Evolutionary conservation across 2,888 invertebrate genomes (phyloP).

Genomic region (Disparrhopalites patrizii): DNA sequence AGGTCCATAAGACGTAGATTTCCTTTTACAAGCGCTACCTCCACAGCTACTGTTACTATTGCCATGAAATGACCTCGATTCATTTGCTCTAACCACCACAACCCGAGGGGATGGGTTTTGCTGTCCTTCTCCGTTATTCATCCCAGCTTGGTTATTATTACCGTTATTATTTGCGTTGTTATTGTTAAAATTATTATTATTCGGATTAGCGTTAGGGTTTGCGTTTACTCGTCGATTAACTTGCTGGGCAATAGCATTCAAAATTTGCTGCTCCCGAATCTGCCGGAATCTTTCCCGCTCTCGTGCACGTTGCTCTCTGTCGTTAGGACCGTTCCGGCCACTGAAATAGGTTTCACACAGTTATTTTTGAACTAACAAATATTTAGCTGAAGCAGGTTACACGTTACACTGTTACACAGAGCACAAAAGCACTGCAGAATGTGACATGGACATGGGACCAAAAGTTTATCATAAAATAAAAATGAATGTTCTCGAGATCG

Average conservation of each 20-base stretch:
- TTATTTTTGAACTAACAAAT: no score
- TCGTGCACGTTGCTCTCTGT: slow-evolving; percentile 32
- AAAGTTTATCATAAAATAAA: no score
- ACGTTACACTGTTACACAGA: no score
- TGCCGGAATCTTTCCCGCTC: slow-evolving; percentile 29
- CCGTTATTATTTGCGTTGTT: background rate
- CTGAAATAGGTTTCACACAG: background rate
- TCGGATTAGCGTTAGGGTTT: background rate
- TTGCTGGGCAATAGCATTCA: slow-evolving; percentile 18
- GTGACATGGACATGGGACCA: no score
- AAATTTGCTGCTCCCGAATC: slow-evolving; percentile 21
- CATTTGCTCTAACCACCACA: background rate
- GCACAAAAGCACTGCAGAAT: no score
- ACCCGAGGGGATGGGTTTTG: slow-evolving; percentile 5
- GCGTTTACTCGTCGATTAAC: slow-evolving; percentile 5
- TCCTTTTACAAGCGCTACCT: slow-evolving; percentile 34
- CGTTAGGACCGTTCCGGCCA: slow-evolving; percentile 29
- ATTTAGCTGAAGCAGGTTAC: no score
- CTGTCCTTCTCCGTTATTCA: slow-evolving; percentile 6
- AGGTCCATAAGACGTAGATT: slow-evolving; percentile 40
- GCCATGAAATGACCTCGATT: background rate
- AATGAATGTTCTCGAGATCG: no score
- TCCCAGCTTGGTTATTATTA: slow-evolving; percentile 2
- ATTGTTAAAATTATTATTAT: background rate
- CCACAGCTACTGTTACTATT: background rate